Evolutionary conservation across 2,113 vertebrate genomes (phyloP).

Genomic region (Pterophyllum scalare): DNA sequence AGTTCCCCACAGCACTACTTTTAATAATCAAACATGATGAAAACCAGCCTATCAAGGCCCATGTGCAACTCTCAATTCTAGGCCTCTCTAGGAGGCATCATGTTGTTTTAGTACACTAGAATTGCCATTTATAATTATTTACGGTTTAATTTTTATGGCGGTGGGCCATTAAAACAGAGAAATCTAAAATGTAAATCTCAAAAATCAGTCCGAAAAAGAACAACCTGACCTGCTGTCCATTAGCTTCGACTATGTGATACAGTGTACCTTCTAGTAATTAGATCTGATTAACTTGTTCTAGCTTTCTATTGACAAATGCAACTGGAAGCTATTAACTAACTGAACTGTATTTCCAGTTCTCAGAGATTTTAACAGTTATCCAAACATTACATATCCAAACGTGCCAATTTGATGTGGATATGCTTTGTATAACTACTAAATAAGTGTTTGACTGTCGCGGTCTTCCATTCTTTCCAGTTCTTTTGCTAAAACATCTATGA

Average conservation of each 20-base stretch:
- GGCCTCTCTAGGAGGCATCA: too few relatives aligned
- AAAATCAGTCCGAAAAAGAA: neutral
- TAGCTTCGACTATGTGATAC: neutral
- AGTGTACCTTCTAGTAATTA: neutral
- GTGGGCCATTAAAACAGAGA: neutral
- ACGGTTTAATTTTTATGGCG: neutral
- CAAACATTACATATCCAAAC: neutral
- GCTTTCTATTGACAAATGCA: neutral
- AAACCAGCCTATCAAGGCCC: neutral
- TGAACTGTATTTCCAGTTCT: neutral
- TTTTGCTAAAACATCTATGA: neutral
- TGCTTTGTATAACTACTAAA: neutral
- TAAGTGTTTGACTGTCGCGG: rapidly evolving
- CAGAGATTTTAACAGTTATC: neutral
- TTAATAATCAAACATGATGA: neutral
- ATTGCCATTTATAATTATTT: neutral
- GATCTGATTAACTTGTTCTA: neutral
- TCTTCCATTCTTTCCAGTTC: neutral
- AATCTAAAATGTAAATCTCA: neutral
- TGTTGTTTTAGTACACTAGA: neutral
- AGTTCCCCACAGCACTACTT: neutral
- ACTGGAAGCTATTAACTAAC: neutral
- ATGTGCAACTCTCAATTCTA: neutral
- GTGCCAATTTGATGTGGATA: neutral
- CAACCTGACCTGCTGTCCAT: neutral